phyloP scores from a whole-genome alignment of 2,888 invertebrate species.

The Torymus texanus region DNA sequence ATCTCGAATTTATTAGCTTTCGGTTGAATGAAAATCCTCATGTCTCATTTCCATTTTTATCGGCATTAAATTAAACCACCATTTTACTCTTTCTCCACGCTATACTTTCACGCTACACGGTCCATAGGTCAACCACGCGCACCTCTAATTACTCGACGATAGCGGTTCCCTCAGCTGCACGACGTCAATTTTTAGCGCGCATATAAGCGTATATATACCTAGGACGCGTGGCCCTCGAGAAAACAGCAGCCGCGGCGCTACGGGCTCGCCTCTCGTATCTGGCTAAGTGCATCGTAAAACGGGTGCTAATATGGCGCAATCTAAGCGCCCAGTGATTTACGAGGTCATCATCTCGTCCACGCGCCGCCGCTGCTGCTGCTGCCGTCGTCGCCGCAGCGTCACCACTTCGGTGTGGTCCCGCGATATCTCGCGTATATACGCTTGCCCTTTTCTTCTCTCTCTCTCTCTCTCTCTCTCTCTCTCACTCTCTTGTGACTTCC shows the following conservation, averaged over 20 bases:
- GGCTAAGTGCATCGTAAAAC: conserved; percentile 70
- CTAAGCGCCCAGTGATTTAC: conserved; percentile 71
- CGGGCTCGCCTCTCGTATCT: conserved; percentile 60
- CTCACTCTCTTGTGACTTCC: conserved; percentile 34
- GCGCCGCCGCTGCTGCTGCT: conserved; percentile 47
- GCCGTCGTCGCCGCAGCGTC: conserved; percentile 42
- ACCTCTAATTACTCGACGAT: too few relatives aligned
- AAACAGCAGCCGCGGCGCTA: conserved; percentile 29
- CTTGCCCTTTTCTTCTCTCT: conserved; percentile 23
- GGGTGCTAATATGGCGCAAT: conserved; percentile 71
- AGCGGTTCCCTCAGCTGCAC: background rate
- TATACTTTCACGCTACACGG: too few relatives aligned
- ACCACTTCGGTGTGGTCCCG: conserved; percentile 32
- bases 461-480: conserved; percentile 43
- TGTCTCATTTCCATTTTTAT: too few relatives aligned
- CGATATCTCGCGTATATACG: background rate
- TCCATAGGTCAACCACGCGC: too few relatives aligned
- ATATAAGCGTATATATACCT: background rate
- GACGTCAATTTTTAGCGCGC: conserved; percentile 53
- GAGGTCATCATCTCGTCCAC: conserved; percentile 69
- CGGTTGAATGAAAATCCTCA: too few relatives aligned
- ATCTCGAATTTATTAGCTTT: too few relatives aligned
- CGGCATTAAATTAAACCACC: too few relatives aligned
- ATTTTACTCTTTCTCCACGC: too few relatives aligned
- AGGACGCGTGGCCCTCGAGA: conserved; percentile 56